Conservation (phyloP, 2,888 invertebrate species). For the Tortrix viridana region DNA sequence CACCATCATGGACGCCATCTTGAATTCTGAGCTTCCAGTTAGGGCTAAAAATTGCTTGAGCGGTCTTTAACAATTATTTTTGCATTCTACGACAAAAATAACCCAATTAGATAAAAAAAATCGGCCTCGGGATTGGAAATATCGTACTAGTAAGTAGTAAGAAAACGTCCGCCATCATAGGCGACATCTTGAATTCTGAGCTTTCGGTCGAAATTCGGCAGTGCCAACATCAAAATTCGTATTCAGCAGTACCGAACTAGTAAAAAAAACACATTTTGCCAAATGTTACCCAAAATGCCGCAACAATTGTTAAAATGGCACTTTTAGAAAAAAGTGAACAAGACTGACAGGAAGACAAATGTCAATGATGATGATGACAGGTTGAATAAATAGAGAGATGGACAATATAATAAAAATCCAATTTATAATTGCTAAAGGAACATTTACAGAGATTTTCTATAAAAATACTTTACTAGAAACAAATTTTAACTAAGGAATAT, state of each 20-base stretch:
- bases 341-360: neutral
- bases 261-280: neutral
- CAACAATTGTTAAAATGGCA: neutral
- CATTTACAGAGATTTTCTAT: too few relatives aligned
- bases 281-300: conserved; percentile 1
- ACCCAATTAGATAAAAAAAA: neutral
- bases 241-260: neutral
- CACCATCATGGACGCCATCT: conserved; percentile 1
- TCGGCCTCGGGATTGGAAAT: too few relatives aligned
- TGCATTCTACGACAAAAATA: neutral
- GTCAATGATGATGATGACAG: too few relatives aligned
- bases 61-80: neutral
- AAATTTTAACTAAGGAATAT: too few relatives aligned
- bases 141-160: too few relatives aligned
- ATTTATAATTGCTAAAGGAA: too few relatives aligned
- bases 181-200: neutral
- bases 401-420: too few relatives aligned
- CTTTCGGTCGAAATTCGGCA: neutral
- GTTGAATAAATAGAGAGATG: too few relatives aligned
- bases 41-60: neutral
- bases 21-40: neutral
- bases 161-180: too few relatives aligned
- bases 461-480: too few relatives aligned
- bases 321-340: neutral
- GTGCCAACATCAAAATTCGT: neutral